These are phyloP conservation scores for Alexandromys fortis DNA, from an alignment of 2,113 vertebrate genomes.

Conservation along the genomic window DNA sequence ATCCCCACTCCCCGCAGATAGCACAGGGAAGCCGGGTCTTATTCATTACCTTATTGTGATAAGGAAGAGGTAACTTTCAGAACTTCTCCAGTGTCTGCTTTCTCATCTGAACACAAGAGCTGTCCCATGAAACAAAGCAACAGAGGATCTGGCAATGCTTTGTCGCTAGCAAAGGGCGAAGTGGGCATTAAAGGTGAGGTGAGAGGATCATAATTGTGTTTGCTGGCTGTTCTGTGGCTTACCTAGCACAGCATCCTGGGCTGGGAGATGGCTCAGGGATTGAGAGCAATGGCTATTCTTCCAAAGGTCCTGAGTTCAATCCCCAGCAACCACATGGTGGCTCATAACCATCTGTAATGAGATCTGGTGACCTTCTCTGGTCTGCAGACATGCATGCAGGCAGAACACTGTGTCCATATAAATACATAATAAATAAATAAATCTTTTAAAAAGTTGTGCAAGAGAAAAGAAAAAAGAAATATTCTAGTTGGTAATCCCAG, in stretches of 20 bases:
- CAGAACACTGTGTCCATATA: no score
- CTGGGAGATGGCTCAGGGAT: no score
- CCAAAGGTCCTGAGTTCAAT: no score
- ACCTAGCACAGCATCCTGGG: neutral
- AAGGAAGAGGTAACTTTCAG: neutral
- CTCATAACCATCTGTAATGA: no score
- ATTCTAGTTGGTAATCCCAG: neutral
- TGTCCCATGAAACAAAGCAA: neutral
- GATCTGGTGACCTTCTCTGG: no score
- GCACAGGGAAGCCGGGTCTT: neutral
- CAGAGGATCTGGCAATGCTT: neutral
- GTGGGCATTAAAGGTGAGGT: neutral
- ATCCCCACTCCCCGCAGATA: neutral
- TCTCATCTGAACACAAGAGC: neutral
- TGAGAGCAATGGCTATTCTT: no score
- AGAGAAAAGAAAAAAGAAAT: neutral
- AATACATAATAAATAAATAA: no score
- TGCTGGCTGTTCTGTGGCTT: neutral
- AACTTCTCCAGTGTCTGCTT: conserved; percentile 16
- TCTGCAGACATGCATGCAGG: no score
- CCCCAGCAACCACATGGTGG: no score
- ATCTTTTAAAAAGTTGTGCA: neutral
- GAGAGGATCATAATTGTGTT: neutral
- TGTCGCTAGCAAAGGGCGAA: neutral
- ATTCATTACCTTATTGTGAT: neutral